phyloP scores from a whole-genome alignment of 2,113 vertebrate genomes.

The Microtus ochrogaster region DNA sequence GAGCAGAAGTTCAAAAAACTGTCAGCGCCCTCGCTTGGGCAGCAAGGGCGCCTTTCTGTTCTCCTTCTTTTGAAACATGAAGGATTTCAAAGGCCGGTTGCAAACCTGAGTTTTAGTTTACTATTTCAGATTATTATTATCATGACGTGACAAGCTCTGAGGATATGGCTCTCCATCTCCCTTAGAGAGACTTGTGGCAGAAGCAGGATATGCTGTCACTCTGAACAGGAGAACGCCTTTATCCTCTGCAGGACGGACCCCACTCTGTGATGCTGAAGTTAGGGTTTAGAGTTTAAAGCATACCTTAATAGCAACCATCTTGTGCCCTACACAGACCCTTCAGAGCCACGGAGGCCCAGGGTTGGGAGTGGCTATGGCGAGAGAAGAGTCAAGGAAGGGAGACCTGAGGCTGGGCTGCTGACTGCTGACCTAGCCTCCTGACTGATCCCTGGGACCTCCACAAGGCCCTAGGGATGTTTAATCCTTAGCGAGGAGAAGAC shows the following conservation, averaged over 20 bases:
- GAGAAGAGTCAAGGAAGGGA: background rate
- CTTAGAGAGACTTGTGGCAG: background rate
- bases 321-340: background rate
- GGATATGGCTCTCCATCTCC: background rate
- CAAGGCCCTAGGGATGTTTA: background rate
- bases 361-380: background rate
- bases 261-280: background rate
- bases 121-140: background rate
- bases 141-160: background rate
- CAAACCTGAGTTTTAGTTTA: background rate
- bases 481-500: background rate
- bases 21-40: background rate
- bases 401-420: too few relatives aligned
- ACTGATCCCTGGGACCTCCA: background rate
- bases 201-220: background rate
- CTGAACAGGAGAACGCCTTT: background rate
- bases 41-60: background rate
- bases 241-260: background rate
- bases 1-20: background rate
- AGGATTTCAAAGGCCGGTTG: slow-evolving; percentile 14
- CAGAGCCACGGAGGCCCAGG: background rate
- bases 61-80: background rate
- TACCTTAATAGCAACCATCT: too few relatives aligned
- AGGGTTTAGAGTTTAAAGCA: background rate
- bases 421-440: background rate